Conservation (phyloP, 2,113 vertebrate genomes). For the Marmota monax region DNA sequence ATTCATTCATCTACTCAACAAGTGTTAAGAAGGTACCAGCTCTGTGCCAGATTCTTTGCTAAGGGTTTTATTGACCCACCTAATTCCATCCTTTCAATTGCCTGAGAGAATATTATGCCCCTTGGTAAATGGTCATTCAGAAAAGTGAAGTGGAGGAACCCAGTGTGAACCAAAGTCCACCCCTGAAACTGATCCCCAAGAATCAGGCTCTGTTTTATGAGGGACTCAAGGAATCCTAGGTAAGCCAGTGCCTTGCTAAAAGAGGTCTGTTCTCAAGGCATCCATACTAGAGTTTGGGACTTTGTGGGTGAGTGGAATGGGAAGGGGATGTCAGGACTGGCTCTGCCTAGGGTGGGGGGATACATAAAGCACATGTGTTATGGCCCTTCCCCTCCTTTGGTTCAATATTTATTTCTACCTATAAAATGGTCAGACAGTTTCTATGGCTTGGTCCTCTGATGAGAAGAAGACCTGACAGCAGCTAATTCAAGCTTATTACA, state of each 20-base stretch:
- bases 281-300: not conserved
- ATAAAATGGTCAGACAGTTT: not conserved
- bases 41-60: not conserved
- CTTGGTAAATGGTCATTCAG: not conserved
- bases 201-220: not conserved
- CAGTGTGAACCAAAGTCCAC: not conserved
- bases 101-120: not conserved
- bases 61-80: not conserved
- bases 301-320: not conserved
- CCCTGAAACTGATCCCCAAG: not conserved
- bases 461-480: not conserved
- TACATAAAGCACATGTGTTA: not conserved
- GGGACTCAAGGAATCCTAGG: not conserved
- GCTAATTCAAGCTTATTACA: not conserved
- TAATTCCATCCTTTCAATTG: not conserved
- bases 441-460: not conserved
- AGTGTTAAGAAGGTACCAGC: not conserved
- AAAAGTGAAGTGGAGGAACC: not conserved
- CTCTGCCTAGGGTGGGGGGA: not conserved
- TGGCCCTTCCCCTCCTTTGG: not conserved
- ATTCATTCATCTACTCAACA: constrained; percentile 52
- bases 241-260: not conserved
- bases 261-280: not conserved
- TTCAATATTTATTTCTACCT: not conserved
- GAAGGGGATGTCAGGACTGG: not conserved